Evolutionary conservation across 2,888 invertebrate genomes (phyloP).

Genomic region (Cataglyphis cursor): DNA sequence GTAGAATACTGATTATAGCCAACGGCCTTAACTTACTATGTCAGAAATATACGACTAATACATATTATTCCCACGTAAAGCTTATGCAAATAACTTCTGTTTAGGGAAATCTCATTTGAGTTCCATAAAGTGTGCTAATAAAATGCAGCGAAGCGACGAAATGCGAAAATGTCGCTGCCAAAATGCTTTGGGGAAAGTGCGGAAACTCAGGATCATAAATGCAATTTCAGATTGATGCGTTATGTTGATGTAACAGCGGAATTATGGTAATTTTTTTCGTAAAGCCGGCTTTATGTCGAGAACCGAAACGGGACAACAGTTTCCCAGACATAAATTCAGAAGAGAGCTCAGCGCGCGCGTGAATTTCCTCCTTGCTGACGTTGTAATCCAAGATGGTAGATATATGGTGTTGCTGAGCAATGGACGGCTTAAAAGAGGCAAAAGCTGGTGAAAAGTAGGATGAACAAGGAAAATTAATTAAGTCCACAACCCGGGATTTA

Average conservation of each 20-base stretch:
- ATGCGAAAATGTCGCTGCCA: background rate
- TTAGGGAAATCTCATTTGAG: constrained; percentile 4
- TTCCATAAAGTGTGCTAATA: constrained; percentile 14
- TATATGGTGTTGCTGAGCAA: background rate
- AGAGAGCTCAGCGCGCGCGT: background rate
- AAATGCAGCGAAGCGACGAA: constrained; percentile 34
- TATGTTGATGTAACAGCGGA: background rate
- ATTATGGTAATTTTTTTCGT: background rate
- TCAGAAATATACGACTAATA: background rate
- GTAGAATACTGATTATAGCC: background rate
- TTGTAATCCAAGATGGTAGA: constrained; percentile 26
- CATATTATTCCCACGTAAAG: constrained; percentile 1
- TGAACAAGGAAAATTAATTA: constrained; percentile 20
- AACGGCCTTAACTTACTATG: background rate
- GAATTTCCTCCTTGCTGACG: constrained; percentile 38
- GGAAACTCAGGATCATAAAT: background rate
- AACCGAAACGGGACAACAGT: background rate
- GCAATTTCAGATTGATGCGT: background rate
- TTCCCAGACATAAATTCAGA: background rate
- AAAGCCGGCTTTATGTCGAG: background rate
- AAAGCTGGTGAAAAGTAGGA: background rate
- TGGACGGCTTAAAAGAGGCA: constrained; percentile 1
- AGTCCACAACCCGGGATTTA: background rate
- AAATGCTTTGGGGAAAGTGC: background rate
- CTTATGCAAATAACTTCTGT: constrained; percentile 22